These are phyloP conservation scores for Ptilonorhynchus violaceus DNA, from an alignment of 2,113 vertebrate species.

Conservation along the genomic window DNA sequence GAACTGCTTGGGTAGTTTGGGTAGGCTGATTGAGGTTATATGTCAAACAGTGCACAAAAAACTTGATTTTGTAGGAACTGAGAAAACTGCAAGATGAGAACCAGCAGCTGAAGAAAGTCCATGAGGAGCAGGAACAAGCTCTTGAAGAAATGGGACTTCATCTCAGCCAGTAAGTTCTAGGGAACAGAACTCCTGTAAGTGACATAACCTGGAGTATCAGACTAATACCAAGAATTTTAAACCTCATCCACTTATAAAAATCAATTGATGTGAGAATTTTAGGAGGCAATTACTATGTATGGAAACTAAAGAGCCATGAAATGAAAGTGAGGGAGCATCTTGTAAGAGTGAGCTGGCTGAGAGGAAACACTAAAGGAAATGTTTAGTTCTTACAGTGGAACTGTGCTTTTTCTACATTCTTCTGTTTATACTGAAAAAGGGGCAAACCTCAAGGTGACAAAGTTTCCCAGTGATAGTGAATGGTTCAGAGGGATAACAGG, in stretches of 20 bases:
- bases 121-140: slow-evolving; percentile 91
- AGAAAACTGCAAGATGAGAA: slow-evolving; percentile 88
- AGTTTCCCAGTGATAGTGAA: not conserved
- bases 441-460: too few relatives aligned
- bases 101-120: slow-evolving; percentile 85
- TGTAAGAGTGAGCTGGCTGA: not conserved
- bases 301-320: not conserved
- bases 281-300: not conserved
- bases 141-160: slow-evolving; percentile 98
- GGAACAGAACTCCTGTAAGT: not conserved
- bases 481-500: not conserved
- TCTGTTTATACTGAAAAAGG: not conserved
- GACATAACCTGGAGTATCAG: accelerated
- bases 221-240: not conserved
- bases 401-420: not conserved
- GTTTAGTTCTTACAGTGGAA: not conserved
- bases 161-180: slow-evolving; percentile 90
- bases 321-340: not conserved
- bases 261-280: not conserved
- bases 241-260: not conserved
- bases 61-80: slow-evolving; percentile 79
- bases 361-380: not conserved
- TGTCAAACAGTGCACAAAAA: not conserved
- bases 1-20: not conserved
- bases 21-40: accelerated